Evolutionary conservation across 2,888 invertebrate genomes (phyloP).

Genomic region (Alentia gelatinosa): DNA sequence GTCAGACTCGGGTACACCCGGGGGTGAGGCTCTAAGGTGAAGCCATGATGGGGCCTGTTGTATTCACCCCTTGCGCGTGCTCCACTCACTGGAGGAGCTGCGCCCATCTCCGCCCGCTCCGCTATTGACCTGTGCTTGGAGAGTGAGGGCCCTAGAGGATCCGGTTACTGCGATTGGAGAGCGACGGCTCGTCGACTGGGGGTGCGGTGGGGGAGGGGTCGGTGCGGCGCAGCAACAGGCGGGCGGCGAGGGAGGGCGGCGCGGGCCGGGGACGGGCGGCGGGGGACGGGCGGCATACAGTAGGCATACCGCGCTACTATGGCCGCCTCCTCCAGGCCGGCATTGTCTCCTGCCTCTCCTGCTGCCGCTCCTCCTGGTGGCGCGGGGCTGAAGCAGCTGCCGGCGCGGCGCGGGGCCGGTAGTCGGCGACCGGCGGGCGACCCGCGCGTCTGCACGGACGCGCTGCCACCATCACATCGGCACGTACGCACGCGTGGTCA

Average conservation of each 20-base stretch:
- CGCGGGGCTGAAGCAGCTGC: too few species aligned
- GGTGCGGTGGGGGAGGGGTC: background rate
- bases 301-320: constrained; percentile 6
- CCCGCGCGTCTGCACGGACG: too few species aligned
- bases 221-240: too few species aligned
- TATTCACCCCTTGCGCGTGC: background rate
- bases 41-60: too few species aligned
- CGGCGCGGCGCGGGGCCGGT: too few species aligned
- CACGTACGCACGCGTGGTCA: too few species aligned
- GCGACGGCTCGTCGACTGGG: too few species aligned
- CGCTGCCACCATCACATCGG: too few species aligned
- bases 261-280: background rate
- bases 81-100: background rate
- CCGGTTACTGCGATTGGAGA: background rate
- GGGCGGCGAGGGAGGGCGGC: background rate
- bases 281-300: background rate
- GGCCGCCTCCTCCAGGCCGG: background rate
- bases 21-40: too few species aligned
- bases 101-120: background rate
- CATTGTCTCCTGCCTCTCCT: background rate
- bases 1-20: too few species aligned
- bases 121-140: constrained; percentile 36
- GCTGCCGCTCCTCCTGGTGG: background rate
- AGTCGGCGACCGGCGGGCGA: too few species aligned
- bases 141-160: background rate